Percentiles rank a stretch among this genome's conserved stretches.
These are phyloP conservation scores for Oreochromis spilurus DNA, from an alignment of 2,113 vertebrate genomes.

Conservation along the genomic window DNA sequence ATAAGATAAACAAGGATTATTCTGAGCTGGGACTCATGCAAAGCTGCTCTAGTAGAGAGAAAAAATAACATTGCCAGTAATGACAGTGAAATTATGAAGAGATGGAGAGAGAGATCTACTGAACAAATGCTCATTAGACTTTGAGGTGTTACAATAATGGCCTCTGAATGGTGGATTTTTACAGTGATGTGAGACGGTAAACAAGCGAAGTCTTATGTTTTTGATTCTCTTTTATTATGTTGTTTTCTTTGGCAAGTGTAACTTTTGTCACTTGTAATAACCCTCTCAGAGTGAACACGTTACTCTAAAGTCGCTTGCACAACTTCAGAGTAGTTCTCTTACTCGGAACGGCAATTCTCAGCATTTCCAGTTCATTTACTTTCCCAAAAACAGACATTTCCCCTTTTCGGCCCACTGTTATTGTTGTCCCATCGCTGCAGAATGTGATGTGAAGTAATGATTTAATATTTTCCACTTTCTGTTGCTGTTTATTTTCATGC, in stretches of 20 bases:
- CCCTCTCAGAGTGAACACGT: neutral
- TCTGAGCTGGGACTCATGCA: neutral
- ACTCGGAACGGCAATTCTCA: neutral
- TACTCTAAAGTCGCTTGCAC: neutral
- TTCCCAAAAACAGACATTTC: neutral
- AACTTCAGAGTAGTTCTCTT: neutral
- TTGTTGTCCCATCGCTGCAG: neutral
- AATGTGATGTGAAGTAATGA: neutral
- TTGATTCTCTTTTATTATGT: neutral
- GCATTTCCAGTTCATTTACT: neutral
- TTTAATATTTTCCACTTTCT: neutral
- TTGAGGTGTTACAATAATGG: neutral
- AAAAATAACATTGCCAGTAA: neutral
- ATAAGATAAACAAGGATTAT: neutral
- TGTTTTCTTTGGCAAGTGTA: neutral
- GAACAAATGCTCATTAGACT: neutral
- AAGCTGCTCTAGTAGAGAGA: neutral
- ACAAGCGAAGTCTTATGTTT: neutral
- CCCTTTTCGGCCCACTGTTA: neutral
- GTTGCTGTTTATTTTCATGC: neutral
- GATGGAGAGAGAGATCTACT: neutral
- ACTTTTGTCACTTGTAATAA: neutral
- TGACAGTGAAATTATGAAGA: neutral
- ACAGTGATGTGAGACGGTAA: neutral
- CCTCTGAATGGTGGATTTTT: neutral